Evolutionary conservation across 2,113 vertebrate genomes (phyloP).

Genomic region (human (Homo sapiens)): DNA sequence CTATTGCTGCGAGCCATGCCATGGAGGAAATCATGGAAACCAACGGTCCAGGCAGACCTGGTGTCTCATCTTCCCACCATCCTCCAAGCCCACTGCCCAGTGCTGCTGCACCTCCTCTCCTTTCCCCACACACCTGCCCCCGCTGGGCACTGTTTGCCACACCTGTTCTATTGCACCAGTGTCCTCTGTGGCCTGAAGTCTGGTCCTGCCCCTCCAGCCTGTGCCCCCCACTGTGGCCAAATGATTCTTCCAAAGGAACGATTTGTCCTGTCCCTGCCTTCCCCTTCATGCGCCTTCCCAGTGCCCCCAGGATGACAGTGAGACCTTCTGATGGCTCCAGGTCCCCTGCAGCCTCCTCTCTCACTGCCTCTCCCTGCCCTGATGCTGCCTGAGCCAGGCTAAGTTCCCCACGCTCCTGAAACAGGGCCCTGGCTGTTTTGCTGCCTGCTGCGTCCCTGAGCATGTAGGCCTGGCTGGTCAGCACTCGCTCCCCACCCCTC

Average conservation of each 20-base stretch:
- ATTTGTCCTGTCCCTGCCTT: fast-evolving
- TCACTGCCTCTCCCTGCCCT: fast-evolving
- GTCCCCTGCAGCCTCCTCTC: background rate
- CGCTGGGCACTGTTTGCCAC: fast-evolving
- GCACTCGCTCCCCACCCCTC: fast-evolving
- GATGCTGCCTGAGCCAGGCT: fast-evolving
- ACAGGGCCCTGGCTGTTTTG: fast-evolving
- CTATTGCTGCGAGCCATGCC: background rate
- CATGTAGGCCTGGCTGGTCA: background rate
- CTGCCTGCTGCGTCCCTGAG: background rate
- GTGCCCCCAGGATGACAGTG: background rate
- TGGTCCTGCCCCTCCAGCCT: fast-evolving
- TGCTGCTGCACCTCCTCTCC: fast-evolving
- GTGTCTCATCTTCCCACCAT: fast-evolving
- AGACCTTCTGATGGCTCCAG: background rate
- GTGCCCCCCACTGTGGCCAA: fast-evolving
- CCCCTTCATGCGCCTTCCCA: fast-evolving
- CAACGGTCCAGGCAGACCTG: fast-evolving
- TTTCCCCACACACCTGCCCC: fast-evolving
- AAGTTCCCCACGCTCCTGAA: fast-evolving
- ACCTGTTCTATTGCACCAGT: fast-evolving
- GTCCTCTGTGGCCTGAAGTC: background rate
- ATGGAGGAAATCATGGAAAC: too few relatives aligned
- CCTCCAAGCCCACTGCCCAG: fast-evolving
- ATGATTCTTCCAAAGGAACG: background rate